These are phyloP conservation scores for Equus przewalskii DNA, from an alignment of 2,113 vertebrate species.

Conservation along the genomic window DNA sequence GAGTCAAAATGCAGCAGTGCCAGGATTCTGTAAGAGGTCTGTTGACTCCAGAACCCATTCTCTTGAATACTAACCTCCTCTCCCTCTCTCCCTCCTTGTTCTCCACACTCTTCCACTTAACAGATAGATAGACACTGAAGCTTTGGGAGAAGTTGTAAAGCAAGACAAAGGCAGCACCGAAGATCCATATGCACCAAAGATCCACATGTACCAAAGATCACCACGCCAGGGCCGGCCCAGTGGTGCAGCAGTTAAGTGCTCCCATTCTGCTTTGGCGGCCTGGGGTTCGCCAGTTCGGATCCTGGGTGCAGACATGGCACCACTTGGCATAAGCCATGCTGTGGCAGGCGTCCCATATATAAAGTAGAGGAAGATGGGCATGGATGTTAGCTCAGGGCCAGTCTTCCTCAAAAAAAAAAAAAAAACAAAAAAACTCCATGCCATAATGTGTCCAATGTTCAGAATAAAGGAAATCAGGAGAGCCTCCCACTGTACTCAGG, in stretches of 20 bases:
- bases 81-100: neutral
- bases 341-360: too few relatives aligned
- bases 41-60: neutral
- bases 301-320: too few relatives aligned
- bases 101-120: neutral
- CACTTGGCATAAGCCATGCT: too few relatives aligned
- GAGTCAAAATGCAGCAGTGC: neutral
- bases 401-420: too few relatives aligned
- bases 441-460: accelerated
- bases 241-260: too few relatives aligned
- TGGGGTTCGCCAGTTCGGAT: too few relatives aligned
- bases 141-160: neutral
- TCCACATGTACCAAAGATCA: too few relatives aligned
- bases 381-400: too few relatives aligned
- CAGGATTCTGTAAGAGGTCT: neutral
- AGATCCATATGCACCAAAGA: neutral
- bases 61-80: neutral
- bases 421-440: too few relatives aligned
- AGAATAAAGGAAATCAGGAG: neutral
- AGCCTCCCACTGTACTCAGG: neutral
- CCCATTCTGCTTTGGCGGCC: too few relatives aligned
- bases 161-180: neutral
- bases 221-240: too few relatives aligned
- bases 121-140: neutral
- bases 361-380: too few relatives aligned